Percentiles rank a stretch among this genome's conserved stretches.
These are phyloP conservation scores for Hydrozoanthus gracilis DNA, from an alignment of 92 coral and sea anemone genomes.

Conservation along the genomic window DNA sequence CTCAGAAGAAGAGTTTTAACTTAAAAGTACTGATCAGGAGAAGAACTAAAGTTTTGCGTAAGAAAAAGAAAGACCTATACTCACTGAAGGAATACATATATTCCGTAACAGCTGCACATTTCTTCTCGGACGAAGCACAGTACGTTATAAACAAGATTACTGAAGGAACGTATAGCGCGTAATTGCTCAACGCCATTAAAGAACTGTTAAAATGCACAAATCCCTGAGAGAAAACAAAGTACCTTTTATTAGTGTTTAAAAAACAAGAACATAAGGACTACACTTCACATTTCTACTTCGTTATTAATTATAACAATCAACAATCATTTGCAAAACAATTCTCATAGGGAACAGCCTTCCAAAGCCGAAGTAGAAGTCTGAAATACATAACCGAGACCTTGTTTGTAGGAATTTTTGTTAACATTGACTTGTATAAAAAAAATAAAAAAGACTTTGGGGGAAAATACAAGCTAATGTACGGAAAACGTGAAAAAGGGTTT, in stretches of 20 bases:
- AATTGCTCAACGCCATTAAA: background rate
- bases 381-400: background rate
- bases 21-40: no score
- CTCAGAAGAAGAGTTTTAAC: no score
- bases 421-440: background rate
- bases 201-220: background rate
- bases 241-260: background rate
- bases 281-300: background rate
- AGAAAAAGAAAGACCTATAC: no score
- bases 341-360: background rate
- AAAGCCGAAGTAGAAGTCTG: background rate
- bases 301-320: background rate
- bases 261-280: background rate
- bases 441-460: background rate
- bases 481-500: background rate
- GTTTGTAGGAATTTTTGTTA: background rate
- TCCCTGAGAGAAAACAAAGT: background rate
- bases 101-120: no score
- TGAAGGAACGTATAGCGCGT: no score
- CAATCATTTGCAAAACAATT: background rate
- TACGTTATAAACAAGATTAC: no score
- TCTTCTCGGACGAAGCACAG: no score
- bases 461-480: background rate
- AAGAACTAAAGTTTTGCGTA: no score
- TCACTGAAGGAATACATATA: no score